Evolutionary conservation across 2,797 vertebrate species (phyloP).

Genomic region (Iguana delicatissima): DNA sequence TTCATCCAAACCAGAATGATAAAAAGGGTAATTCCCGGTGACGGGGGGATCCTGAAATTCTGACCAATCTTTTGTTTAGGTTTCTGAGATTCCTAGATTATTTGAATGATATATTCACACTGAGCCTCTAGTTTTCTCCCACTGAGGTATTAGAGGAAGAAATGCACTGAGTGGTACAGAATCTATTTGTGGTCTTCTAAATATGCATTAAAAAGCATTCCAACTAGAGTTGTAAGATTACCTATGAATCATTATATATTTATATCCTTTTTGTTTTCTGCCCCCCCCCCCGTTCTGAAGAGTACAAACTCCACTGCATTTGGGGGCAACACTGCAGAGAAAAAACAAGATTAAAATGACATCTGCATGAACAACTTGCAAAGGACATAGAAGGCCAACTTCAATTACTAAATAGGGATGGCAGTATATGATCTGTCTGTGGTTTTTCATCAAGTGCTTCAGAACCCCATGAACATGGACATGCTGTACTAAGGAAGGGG

Average conservation of each 20-base stretch:
- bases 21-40: background rate
- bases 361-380: constrained; percentile 2
- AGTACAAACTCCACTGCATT: background rate
- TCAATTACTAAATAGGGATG: background rate
- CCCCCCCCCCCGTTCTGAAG: background rate
- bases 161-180: background rate
- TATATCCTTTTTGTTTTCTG: background rate
- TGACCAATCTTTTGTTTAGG: constrained; percentile 18
- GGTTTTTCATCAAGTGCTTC: background rate
- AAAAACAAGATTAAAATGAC: background rate
- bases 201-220: background rate
- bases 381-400: background rate
- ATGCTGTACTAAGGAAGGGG: background rate
- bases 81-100: constrained; percentile 26
- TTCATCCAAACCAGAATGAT: constrained; percentile 54
- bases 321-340: background rate
- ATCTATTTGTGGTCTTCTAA: background rate
- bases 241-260: background rate
- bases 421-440: background rate
- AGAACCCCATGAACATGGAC: background rate
- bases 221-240: background rate
- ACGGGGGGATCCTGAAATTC: background rate
- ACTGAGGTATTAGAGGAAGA: background rate
- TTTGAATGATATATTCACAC: accelerated
- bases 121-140: background rate